These are phyloP conservation scores for Pinctada fucata DNA, from an alignment of 2,888 invertebrate genomes.

Conservation along the genomic window DNA sequence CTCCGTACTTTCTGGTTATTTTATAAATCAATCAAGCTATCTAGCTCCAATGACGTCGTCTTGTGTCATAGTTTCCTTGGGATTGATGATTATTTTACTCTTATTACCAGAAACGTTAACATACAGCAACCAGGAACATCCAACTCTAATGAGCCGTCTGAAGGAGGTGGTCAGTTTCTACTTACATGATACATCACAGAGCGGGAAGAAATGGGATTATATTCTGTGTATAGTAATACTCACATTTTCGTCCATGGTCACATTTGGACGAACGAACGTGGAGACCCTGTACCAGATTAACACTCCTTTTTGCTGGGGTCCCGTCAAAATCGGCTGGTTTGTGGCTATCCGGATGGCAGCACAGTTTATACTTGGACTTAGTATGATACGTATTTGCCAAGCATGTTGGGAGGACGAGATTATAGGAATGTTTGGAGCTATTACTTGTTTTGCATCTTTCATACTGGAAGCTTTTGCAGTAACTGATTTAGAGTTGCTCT, in stretches of 20 bases:
- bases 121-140: slow-evolving; percentile 37
- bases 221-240: slow-evolving; percentile 42
- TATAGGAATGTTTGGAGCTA: slow-evolving; percentile 46
- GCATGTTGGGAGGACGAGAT: slow-evolving; percentile 45
- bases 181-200: slow-evolving; percentile 1
- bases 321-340: slow-evolving; percentile 49
- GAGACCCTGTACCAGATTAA: slow-evolving; percentile 50
- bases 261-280: slow-evolving; percentile 42
- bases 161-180: slow-evolving; percentile 21
- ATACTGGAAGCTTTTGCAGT: slow-evolving; percentile 46
- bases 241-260: slow-evolving; percentile 32
- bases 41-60: slow-evolving; percentile 19
- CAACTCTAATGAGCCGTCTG: slow-evolving; percentile 12
- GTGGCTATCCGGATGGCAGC: slow-evolving; percentile 28
- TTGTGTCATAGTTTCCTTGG: background rate
- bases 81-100: slow-evolving; percentile 12
- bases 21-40: slow-evolving; percentile 23
- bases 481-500: slow-evolving; percentile 41
- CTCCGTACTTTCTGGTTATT: slow-evolving; percentile 20
- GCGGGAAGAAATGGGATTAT: slow-evolving; percentile 45
- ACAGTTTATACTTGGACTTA: slow-evolving; percentile 42
- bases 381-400: slow-evolving; percentile 47
- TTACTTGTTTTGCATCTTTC: slow-evolving; percentile 36
- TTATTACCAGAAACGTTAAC: slow-evolving; percentile 36
- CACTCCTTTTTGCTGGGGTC: slow-evolving; percentile 55